Evolutionary conservation across 2,797 vertebrate genomes (phyloP).

Genomic region (Smutsia gigantea): DNA sequence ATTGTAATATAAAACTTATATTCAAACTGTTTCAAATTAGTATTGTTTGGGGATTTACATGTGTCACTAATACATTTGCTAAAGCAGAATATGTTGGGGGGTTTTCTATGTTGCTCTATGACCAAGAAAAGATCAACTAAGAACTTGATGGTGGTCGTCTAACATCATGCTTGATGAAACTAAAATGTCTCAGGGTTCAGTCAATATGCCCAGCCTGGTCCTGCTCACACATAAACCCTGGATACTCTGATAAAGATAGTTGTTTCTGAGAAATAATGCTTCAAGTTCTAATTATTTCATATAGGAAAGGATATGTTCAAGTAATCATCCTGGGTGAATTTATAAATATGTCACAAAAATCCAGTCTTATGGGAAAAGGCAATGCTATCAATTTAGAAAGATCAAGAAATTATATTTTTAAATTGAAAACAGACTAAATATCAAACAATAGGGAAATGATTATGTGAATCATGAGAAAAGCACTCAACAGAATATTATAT

Average conservation of each 20-base stretch:
- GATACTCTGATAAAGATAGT: neutral
- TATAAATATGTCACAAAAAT: slow-evolving; percentile 12
- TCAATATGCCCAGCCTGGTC: neutral
- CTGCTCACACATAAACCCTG: neutral
- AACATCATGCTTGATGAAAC: neutral
- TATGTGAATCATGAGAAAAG: slow-evolving; percentile 6
- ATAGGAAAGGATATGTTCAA: neutral
- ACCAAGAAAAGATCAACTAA: slow-evolving; percentile 67
- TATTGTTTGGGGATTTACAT: slow-evolving; percentile 66
- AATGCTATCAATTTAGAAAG: slow-evolving; percentile 26
- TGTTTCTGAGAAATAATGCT: neutral
- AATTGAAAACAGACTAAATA: slow-evolving; percentile 39
- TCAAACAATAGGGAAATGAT: neutral
- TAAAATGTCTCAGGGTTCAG: neutral
- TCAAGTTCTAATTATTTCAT: neutral
- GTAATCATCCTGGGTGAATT: neutral
- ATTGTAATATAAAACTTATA: slow-evolving; percentile 46
- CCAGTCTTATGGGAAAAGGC: neutral
- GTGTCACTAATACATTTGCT: slow-evolving; percentile 61
- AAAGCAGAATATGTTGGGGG: slow-evolving; percentile 63
- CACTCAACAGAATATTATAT: neutral
- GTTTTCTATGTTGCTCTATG: slow-evolving; percentile 11
- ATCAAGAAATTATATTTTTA: slow-evolving; percentile 34
- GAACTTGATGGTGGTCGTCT: slow-evolving; percentile 22
- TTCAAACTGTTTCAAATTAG: slow-evolving; percentile 77